These are phyloP conservation scores for Zoanthus sansibaricus DNA, from an alignment of 92 coral and sea anemone species.

Conservation along the genomic window DNA sequence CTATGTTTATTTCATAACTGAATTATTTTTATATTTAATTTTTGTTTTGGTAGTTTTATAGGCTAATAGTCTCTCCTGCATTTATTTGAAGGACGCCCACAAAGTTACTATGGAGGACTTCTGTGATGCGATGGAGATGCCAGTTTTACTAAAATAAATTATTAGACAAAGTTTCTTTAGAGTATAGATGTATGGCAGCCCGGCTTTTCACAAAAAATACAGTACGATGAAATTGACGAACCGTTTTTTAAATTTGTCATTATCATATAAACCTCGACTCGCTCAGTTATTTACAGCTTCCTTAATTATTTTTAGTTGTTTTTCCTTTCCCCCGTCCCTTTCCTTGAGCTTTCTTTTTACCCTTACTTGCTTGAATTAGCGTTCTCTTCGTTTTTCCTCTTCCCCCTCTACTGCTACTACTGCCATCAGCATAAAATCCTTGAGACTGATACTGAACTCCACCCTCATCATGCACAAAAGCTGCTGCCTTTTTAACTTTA, in stretches of 20 bases:
- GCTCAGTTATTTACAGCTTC: neutral
- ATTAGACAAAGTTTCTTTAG: neutral
- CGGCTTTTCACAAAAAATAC: neutral
- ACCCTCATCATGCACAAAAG: neutral
- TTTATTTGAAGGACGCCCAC: conserved; percentile 62
- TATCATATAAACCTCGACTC: neutral
- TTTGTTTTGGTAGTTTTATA: conserved; percentile 7
- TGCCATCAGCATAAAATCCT: conserved; percentile 2
- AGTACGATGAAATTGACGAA: neutral
- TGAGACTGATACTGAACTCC: neutral
- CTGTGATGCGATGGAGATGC: conserved; percentile 58
- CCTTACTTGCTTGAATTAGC: neutral
- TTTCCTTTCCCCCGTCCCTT: conserved; percentile 11
- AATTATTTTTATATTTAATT: neutral
- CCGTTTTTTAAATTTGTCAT: neutral
- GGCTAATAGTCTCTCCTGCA: neutral
- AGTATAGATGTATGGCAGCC: neutral
- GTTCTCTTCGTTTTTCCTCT: neutral
- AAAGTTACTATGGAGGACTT: conserved; percentile 58
- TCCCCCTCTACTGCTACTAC: conserved; percentile 2
- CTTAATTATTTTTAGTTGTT: neutral
- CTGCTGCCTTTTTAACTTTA: too few species aligned
- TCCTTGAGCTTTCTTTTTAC: neutral
- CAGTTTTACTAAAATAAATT: conserved; percentile 5
- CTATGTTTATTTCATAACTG: neutral